Conservation (phyloP, 2,888 invertebrate species). For the Ellobium chinense region DNA sequence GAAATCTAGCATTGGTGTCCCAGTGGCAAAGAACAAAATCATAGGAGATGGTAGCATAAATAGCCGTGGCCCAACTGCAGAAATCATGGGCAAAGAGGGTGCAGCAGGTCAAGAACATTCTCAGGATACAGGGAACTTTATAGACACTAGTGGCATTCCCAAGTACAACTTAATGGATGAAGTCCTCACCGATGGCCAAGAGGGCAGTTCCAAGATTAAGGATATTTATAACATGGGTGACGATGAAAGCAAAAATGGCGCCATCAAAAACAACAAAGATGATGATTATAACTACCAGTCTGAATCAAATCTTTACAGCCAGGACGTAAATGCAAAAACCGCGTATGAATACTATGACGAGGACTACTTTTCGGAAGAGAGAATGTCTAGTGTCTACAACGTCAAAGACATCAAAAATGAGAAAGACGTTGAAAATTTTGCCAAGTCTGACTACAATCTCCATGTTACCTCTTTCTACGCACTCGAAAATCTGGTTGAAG, state of each 20-base stretch:
- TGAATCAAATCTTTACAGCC: too few species aligned
- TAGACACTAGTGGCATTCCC: neutral
- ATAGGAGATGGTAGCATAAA: too few species aligned
- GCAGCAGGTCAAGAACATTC: neutral
- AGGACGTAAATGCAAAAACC: too few species aligned
- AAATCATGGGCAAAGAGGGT: too few species aligned
- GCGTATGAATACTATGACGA: neutral
- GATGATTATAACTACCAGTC: too few species aligned
- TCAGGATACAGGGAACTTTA: neutral
- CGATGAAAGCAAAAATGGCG: neutral
- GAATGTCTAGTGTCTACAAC: too few species aligned
- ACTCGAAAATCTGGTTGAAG: constrained; percentile 18
- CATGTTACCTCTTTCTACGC: constrained; percentile 8
- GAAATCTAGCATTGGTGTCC: too few species aligned
- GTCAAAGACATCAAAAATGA: too few species aligned
- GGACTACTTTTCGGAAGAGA: neutral
- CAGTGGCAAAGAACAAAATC: too few species aligned
- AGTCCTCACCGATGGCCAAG: neutral
- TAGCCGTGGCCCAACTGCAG: too few species aligned
- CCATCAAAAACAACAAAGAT: neutral
- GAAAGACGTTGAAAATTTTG: too few species aligned
- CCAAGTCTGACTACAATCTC: neutral
- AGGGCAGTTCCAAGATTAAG: neutral
- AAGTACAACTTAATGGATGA: neutral
- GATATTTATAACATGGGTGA: neutral